Conservation (phyloP, 2,113 vertebrate species). For the Forbesichthys papilliferus region DNA sequence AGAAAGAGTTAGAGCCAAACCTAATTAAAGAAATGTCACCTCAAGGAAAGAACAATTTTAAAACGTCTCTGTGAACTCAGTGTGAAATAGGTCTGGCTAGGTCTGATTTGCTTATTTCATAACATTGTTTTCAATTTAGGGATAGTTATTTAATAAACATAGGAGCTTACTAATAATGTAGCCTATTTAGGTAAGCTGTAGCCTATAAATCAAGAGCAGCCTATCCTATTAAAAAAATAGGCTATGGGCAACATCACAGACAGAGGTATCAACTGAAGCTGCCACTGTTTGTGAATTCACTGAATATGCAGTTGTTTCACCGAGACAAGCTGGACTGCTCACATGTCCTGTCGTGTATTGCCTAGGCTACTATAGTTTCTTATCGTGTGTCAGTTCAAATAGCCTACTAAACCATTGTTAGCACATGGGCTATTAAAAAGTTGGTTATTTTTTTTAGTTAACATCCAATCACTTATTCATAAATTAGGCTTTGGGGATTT, state of each 20-base stretch:
- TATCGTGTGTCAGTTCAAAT: not conserved
- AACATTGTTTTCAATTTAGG: too few relatives aligned
- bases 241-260: not conserved
- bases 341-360: not conserved
- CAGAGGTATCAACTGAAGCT: not conserved
- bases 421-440: slow-evolving; percentile 13
- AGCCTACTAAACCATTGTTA: not conserved
- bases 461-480: not conserved
- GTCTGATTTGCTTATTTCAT: too few relatives aligned
- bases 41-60: too few relatives aligned
- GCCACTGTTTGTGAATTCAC: not conserved
- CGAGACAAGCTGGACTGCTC: not conserved
- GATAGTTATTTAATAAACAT: too few relatives aligned
- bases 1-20: too few relatives aligned
- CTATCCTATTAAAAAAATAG: too few relatives aligned
- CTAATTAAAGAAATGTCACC: too few relatives aligned
- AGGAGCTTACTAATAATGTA: too few relatives aligned
- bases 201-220: too few relatives aligned
- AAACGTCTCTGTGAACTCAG: too few relatives aligned
- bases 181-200: too few relatives aligned
- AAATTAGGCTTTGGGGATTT: not conserved
- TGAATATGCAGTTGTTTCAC: not conserved
- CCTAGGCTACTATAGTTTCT: not conserved
- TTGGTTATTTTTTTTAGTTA: slow-evolving; percentile 21
- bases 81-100: too few relatives aligned